Percentiles rank a stretch among this genome's conserved stretches.
Evolutionary conservation across 2,888 invertebrate species (phyloP).

Genomic region (Acronicta leporina): DNA sequence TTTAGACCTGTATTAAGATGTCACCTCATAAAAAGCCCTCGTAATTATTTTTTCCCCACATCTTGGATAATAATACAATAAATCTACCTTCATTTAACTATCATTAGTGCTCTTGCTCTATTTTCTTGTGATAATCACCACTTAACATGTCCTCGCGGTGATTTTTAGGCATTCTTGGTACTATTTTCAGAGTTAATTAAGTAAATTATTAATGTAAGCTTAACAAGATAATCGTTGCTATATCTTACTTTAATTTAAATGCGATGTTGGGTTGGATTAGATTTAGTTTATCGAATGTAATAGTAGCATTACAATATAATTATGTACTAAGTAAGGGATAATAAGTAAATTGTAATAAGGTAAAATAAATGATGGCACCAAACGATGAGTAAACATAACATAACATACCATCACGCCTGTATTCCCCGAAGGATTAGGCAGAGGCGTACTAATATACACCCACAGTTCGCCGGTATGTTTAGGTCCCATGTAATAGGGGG

Average conservation of each 20-base stretch:
- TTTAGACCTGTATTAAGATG: conserved; percentile 55
- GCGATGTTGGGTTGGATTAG: background rate
- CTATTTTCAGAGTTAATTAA: conserved; percentile 59
- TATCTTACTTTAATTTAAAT: conserved; percentile 23
- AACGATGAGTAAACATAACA: no score
- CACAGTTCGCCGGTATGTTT: no score
- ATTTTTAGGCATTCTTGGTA: conserved; percentile 59
- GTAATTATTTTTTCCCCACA: conserved; percentile 61
- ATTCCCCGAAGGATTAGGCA: no score
- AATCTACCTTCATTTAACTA: conserved; percentile 74
- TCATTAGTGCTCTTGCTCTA: conserved; percentile 65
- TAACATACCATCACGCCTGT: no score
- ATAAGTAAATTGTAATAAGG: no score
- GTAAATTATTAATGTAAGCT: conserved; percentile 38
- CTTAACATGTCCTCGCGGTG: conserved; percentile 53
- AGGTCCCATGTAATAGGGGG: no score
- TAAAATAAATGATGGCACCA: no score
- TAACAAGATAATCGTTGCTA: conserved; percentile 23
- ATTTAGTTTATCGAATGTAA: background rate
- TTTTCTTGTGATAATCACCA: conserved; percentile 53
- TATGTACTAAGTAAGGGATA: no score
- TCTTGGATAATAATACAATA: conserved; percentile 64
- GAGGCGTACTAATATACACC: no score
- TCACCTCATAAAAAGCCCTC: conserved; percentile 52
- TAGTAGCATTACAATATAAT: no score